Percentiles rank a stretch among this genome's conserved stretches.
Conservation (phyloP, 2,888 invertebrate species). For the Drosophila kanekoi region DNA sequence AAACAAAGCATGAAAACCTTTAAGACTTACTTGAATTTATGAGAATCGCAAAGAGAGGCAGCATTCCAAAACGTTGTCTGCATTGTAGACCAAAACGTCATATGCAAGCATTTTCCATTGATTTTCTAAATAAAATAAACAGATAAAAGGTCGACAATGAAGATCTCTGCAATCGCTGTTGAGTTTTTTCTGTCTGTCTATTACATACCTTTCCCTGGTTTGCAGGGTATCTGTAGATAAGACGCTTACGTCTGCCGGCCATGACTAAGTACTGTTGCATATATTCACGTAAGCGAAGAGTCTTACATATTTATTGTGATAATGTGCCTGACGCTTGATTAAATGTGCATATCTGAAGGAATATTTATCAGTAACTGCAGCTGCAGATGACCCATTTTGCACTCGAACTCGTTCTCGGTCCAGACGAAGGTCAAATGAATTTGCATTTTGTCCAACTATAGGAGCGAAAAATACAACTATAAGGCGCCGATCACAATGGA, state of each 20-base stretch:
- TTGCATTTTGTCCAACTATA: slow-evolving; percentile 46
- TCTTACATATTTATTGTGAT: slow-evolving; percentile 1
- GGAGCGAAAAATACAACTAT: slow-evolving; percentile 16
- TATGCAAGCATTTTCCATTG: too few species aligned
- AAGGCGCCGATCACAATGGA: slow-evolving; percentile 11
- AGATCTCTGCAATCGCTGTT: too few species aligned
- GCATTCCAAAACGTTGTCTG: too few species aligned
- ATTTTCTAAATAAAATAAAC: too few species aligned
- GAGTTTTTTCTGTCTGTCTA: too few species aligned
- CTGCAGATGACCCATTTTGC: slow-evolving; percentile 37
- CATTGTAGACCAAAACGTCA: too few species aligned
- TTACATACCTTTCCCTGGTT: neutral
- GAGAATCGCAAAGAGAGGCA: too few species aligned
- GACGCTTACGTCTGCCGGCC: neutral
- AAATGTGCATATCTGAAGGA: slow-evolving; percentile 10
- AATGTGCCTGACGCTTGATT: slow-evolving; percentile 12
- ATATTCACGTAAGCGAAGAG: slow-evolving; percentile 12
- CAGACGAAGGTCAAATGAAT: slow-evolving; percentile 66
- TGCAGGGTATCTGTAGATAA: neutral
- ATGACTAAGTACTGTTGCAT: slow-evolving; percentile 8
- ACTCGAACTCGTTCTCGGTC: slow-evolving; percentile 34
- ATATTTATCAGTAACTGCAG: slow-evolving; percentile 17
- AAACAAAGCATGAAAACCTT: too few species aligned
- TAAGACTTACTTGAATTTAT: too few species aligned
- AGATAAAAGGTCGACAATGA: too few species aligned